Base-by-base conservation (phyloP, 1,140 invertebrate species). In the Planococcus citri region DNA sequence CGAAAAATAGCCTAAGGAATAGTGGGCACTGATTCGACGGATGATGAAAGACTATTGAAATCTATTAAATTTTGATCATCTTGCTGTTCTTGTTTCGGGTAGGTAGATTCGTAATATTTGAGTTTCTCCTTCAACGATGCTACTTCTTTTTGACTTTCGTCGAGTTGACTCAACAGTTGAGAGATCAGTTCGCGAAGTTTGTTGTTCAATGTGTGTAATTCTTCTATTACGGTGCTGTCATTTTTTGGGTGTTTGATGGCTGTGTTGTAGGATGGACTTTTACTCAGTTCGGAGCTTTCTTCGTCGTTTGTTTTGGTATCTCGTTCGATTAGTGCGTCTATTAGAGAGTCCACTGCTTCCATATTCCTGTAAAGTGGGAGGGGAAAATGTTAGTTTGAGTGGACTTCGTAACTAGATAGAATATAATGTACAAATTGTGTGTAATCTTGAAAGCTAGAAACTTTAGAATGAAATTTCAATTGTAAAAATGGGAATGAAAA, bases 311-410 rank as follows among this genome's bases (percentile, higher is more conserved):
- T 74, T 38, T 75, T 73, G 71, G 64, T 69, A 57, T 76, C 73
- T 38, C 75, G 74, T 70, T 76, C 75, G 68, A 77, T 73, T 41
- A 83, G 75, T n/a, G 78, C 72, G 17, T 78, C 76, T 24, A 84
- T 73, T n/a, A 87, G 76, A 71, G 80, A 82, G 73, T 87, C 85
- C 21, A 84, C 83, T 74, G 86, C 84, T 73, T 86, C 82, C 71
- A 87, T 84, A 25, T 81, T 81, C 76, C 78, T 82, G 72, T 81
- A 84, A 75, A 84, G n/a, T n/a, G n/a, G n/a, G n/a, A n/a, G n/a
- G n/a, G n/a, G n/a, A n/a, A n/a, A n/a, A n/a, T n/a, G n/a, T n/a
- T n/a, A n/a, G n/a, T n/a, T n/a, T n/a, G n/a, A n/a, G n/a, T n/a
- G n/a, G n/a, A n/a, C n/a, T n/a, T n/a, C n/a, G n/a, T n/a, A n/a